Base-by-base conservation (phyloP, 2,888 invertebrate genomes). In the Hypomecis punctinalis region DNA sequence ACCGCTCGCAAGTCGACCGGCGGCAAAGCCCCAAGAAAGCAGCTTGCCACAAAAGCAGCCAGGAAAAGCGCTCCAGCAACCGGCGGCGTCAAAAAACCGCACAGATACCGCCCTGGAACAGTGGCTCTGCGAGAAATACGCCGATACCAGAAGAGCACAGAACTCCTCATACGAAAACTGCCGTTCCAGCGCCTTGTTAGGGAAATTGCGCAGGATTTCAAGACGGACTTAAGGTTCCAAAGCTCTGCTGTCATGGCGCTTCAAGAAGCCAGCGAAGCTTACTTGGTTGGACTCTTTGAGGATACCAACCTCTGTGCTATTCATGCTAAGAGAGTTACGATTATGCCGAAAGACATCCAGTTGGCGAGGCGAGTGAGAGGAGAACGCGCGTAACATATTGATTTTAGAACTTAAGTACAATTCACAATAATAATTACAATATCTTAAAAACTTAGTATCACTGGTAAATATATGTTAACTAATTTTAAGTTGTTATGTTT, bases 281-380 rank as follows among this genome's bases (percentile, higher is more conserved):
- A 96, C 76, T 80, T 96, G 37, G 95, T 96, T 10, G 95, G 96
- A 8, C 85, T 96, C 0, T 96, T 96, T 78, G 96, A 96, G 81
- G 96, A 96, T 76, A 97, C 96, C 36, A 97, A 97, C 81, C 86
- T 97, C 75, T 96, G 96, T 82, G 96, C 96, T 43, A 96, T 97
- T 72, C 96, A 97, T 76, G 96, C 89, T 0, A 90, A 86, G 48
- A 71, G 91, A 2, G 90, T 91, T 0, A 91, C 90, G 0, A 90
- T 90, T 0, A 90, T 91, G 90, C 91, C 90, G 0, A 90, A 89
- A 43, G 90, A 90, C 66, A 83, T 90, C 0, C 90, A 90, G 69
- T 59, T 90, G 11, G 90, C 91, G 5, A 72, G 91, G 43, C 69
- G 91, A 52, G 85, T 91, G 0, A 77, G 90, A 0, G 91, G 91